These are phyloP conservation scores for Mystacides longicornis DNA, from an alignment of 2,888 invertebrate species.

Conservation along the genomic window DNA sequence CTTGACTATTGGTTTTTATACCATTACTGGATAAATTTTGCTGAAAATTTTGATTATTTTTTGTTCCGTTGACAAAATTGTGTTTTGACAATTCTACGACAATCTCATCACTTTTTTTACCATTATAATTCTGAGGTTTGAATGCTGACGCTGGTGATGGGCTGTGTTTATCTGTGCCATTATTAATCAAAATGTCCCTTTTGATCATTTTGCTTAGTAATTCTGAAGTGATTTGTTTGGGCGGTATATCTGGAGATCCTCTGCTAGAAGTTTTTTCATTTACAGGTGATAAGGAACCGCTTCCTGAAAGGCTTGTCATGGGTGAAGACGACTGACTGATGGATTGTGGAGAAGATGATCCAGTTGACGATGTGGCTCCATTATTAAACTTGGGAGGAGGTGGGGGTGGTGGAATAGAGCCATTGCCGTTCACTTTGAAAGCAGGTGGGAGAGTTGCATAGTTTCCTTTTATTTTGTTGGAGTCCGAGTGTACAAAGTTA, in stretches of 20 bases:
- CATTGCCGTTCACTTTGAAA: conserved; percentile 10
- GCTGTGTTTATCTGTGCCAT: conserved; percentile 23
- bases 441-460: conserved; percentile 10
- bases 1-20: not conserved
- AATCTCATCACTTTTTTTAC: not conserved
- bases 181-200: conserved; percentile 31
- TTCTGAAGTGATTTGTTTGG: conserved; percentile 22
- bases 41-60: not conserved
- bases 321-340: conserved; percentile 30
- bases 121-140: not conserved
- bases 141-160: not conserved
- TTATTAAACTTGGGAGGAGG: conserved; percentile 26
- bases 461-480: not conserved
- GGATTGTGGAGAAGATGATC: conserved; percentile 18
- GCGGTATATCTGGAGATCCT: conserved; percentile 16
- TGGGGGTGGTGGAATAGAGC: conserved; percentile 25
- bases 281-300: conserved; percentile 25
- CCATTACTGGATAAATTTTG: no score
- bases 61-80: not conserved
- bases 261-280: conserved; percentile 15
- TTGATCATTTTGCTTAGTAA: conserved; percentile 27
- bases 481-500: not conserved
- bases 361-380: conserved; percentile 13
- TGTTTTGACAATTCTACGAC: no score
- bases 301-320: conserved; percentile 22